These are phyloP conservation scores for Ginglymostoma cirratum DNA, from an alignment of 2,113 vertebrate species.

Conservation along the genomic window DNA sequence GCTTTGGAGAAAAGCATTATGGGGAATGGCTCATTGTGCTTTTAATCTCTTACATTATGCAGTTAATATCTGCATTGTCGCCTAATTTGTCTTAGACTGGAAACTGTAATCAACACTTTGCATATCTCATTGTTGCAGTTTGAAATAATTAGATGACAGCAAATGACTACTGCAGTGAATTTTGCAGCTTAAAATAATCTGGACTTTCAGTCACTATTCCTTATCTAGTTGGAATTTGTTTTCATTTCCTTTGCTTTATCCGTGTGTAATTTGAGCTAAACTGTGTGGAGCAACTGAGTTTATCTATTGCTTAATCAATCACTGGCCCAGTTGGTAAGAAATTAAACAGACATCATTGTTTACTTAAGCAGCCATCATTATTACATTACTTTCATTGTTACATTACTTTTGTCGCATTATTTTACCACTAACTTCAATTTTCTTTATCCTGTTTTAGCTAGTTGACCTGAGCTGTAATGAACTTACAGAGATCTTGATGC, in stretches of 20 bases:
- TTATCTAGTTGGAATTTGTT: background rate
- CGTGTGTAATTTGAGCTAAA: background rate
- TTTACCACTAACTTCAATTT: background rate
- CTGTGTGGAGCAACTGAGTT: background rate
- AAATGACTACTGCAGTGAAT: background rate
- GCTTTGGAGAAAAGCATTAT: background rate
- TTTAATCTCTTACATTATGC: background rate
- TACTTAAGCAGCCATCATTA: background rate
- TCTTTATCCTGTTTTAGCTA: slow-evolving; percentile 58
- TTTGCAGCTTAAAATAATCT: background rate
- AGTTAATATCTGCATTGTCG: background rate
- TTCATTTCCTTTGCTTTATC: background rate
- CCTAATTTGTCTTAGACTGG: background rate
- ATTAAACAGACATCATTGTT: background rate
- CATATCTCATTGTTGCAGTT: background rate
- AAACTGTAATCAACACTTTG: background rate
- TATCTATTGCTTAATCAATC: background rate
- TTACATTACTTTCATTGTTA: too few species aligned
- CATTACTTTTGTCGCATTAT: too few species aligned
- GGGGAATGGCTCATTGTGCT: background rate
- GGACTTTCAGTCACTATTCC: background rate
- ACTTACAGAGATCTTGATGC: slow-evolving; percentile 83
- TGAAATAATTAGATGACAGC: background rate
- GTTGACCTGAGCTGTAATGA: slow-evolving; percentile 93
- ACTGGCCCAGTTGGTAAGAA: background rate